phyloP scores from a whole-genome alignment of 2,888 invertebrate genomes.

The Eupithecia abbreviata region DNA sequence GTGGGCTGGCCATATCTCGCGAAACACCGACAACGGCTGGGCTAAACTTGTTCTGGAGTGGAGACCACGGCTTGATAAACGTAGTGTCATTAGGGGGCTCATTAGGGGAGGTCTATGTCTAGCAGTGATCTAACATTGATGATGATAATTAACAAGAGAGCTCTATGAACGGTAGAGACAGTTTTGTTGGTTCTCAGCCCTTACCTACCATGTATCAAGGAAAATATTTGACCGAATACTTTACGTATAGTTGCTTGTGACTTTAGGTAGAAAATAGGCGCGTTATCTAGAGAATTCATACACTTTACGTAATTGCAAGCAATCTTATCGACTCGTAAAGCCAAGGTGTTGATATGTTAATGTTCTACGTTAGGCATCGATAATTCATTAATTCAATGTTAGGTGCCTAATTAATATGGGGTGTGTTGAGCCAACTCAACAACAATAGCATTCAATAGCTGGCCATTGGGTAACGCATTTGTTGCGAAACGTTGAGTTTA shows the following conservation, averaged over 20 bases:
- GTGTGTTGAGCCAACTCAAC: neutral
- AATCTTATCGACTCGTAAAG: slow-evolving; percentile 38
- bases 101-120: too few relatives aligned
- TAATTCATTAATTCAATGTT: slow-evolving; percentile 8
- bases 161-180: too few relatives aligned
- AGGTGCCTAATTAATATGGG: neutral
- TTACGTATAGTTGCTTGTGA: neutral
- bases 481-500: slow-evolving; percentile 20
- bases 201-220: neutral
- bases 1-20: too few relatives aligned
- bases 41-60: too few relatives aligned
- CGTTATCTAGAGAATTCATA: slow-evolving; percentile 38
- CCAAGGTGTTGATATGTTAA: slow-evolving; percentile 37
- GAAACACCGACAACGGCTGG: too few relatives aligned
- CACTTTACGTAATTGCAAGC: slow-evolving; percentile 40
- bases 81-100: too few relatives aligned
- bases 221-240: neutral
- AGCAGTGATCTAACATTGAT: too few relatives aligned
- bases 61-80: too few relatives aligned
- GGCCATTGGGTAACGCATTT: neutral
- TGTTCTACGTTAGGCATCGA: neutral
- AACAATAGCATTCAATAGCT: neutral
- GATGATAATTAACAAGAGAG: too few relatives aligned
- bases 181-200: too few relatives aligned
- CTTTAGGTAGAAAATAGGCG: slow-evolving; percentile 6